Evolutionary conservation across 1,140 invertebrate genomes (phyloP).

Genomic region (Euwallacea fornicatus): DNA sequence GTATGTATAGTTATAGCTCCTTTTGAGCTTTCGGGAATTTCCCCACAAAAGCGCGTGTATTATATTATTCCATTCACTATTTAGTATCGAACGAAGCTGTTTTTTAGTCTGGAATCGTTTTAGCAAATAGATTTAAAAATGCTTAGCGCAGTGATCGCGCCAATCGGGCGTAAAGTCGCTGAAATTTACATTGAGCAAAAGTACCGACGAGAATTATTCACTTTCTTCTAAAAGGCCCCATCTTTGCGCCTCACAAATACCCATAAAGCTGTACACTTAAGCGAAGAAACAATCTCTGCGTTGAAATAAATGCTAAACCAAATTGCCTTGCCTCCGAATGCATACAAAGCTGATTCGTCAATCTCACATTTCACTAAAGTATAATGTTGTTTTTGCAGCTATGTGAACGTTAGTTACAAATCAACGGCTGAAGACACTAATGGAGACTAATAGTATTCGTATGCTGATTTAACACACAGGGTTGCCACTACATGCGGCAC

Average conservation of each 20-base stretch:
- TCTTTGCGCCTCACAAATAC: neutral
- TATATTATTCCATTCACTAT: too few relatives aligned
- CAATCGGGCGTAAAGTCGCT: too few relatives aligned
- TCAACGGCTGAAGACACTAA: constrained; percentile 49
- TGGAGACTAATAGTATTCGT: constrained; percentile 51
- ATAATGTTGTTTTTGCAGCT: constrained; percentile 47
- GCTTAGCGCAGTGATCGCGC: too few relatives aligned
- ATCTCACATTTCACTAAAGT: constrained; percentile 35
- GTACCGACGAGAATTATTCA: too few relatives aligned
- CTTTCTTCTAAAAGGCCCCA: too few relatives aligned
- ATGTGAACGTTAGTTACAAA: constrained; percentile 48
- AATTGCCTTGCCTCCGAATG: constrained; percentile 13
- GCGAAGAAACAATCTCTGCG: neutral
- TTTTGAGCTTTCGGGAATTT: too few relatives aligned
- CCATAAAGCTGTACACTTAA: neutral
- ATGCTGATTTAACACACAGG: constrained; percentile 49
- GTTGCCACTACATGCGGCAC: constrained; percentile 44
- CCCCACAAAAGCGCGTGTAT: too few relatives aligned
- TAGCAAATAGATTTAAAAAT: too few relatives aligned
- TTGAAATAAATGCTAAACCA: constrained; percentile 22
- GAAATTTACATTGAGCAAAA: too few relatives aligned
- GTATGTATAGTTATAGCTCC: too few relatives aligned
- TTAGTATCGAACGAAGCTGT: too few relatives aligned
- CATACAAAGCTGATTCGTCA: constrained; percentile 35
- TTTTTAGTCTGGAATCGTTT: too few relatives aligned